phyloP scores from a whole-genome alignment of 30 jellyfish, hydroid and myxozoan genomes.

The Hydractinia echinata region DNA sequence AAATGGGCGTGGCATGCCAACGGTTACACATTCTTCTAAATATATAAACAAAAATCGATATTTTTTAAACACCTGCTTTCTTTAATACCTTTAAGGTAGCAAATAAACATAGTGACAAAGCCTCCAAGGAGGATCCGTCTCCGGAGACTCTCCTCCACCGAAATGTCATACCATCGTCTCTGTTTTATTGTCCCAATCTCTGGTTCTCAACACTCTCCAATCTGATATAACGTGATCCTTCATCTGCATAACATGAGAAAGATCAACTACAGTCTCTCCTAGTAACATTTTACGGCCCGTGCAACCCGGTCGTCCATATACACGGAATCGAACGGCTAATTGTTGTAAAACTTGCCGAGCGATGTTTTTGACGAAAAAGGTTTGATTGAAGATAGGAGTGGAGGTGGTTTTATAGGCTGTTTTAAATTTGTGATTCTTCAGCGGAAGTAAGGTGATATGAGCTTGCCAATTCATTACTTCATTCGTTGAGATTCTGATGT shows the following conservation, averaged over 20 bases:
- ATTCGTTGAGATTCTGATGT: constrained; percentile 44
- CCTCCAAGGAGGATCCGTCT: too few species aligned
- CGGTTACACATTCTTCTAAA: too few species aligned
- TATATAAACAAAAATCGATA: too few species aligned
- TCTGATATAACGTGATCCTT: too few species aligned
- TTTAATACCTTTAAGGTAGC: too few species aligned
- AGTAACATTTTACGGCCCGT: constrained; percentile 73
- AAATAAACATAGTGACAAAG: too few species aligned
- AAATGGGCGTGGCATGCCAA: too few species aligned
- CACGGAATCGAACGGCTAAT: constrained; percentile 50
- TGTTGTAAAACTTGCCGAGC: constrained; percentile 70
- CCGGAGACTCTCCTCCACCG: too few species aligned
- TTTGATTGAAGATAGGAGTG: constrained; percentile 71
- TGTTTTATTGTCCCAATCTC: too few species aligned
- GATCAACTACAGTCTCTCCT: constrained; percentile 51
- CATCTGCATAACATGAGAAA: neutral
- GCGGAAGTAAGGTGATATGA: constrained; percentile 65
- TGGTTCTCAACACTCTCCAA: too few species aligned
- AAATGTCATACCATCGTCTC: too few species aligned
- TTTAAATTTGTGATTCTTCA: constrained; percentile 63
- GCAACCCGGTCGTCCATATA: constrained; percentile 60
- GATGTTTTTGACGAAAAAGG: constrained; percentile 52
- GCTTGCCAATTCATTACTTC: constrained; percentile 78
- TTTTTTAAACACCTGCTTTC: too few species aligned
- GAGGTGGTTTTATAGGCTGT: constrained; percentile 68